Evolutionary conservation across 2,113 vertebrate species (phyloP).

Genomic region (Tupaia tana): DNA sequence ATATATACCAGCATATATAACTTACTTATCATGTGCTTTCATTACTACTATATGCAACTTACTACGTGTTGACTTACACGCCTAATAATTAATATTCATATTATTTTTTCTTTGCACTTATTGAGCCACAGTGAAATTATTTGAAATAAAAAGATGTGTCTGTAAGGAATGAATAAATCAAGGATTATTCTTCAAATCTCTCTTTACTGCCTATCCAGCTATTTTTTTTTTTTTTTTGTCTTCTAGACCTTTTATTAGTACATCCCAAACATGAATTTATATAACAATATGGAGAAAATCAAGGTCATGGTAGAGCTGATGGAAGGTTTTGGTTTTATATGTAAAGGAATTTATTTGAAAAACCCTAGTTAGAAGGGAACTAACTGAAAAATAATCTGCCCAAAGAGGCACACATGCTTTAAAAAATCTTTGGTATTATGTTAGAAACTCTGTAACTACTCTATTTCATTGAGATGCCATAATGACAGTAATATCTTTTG

Average conservation of each 20-base stretch:
- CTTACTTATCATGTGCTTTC: neutral
- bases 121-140: neutral
- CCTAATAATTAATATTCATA: neutral
- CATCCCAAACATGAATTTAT: neutral
- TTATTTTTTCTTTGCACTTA: neutral
- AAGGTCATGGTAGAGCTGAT: neutral
- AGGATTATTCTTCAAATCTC: neutral
- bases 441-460: neutral
- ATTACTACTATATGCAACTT: neutral
- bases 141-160: neutral
- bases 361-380: neutral
- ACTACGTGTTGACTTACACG: neutral
- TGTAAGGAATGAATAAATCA: neutral
- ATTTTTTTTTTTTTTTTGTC: neutral
- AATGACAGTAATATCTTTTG: constrained; percentile 32
- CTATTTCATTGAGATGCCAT: neutral
- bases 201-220: neutral
- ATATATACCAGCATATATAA: neutral
- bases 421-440: neutral
- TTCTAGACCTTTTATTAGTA: neutral
- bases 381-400: neutral
- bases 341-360: neutral
- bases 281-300: neutral
- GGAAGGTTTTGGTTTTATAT: neutral
- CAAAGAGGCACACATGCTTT: neutral